Percentiles rank a stretch among this genome's conserved stretches.
Evolutionary conservation across 2,113 vertebrate species (phyloP).

Genomic region (Argyrosomus japonicus): DNA sequence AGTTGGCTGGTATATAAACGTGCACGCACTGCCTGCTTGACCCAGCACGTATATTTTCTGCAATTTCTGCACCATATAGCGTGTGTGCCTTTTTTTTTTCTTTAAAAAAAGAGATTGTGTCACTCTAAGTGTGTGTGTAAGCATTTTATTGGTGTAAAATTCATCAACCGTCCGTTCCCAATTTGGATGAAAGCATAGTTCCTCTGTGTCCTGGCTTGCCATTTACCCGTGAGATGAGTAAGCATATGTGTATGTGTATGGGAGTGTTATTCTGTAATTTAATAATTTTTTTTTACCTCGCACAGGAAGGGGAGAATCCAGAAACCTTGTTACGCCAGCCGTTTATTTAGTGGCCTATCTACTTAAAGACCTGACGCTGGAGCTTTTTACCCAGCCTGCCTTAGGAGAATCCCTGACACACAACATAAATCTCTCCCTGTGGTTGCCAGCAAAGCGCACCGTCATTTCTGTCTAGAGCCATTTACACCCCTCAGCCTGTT

Average conservation of each 20-base stretch:
- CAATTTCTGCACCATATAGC: neutral
- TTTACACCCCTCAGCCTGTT: constrained; percentile 57
- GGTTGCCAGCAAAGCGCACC: constrained; percentile 49
- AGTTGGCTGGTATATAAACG: constrained; percentile 5
- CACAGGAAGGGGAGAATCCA: constrained; percentile 35
- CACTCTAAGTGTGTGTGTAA: constrained; percentile 7
- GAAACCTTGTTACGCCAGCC: constrained; percentile 57
- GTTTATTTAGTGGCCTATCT: constrained; percentile 73
- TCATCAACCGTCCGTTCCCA: constrained; percentile 12
- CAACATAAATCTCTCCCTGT: constrained; percentile 68
- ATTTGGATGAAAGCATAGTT: constrained; percentile 45
- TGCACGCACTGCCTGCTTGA: neutral
- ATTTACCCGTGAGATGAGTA: constrained; percentile 26
- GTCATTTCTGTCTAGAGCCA: constrained; percentile 53
- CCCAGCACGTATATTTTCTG: constrained; percentile 5
- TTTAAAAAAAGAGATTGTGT: neutral
- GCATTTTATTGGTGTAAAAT: neutral
- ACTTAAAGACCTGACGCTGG: constrained; percentile 68
- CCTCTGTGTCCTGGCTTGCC: constrained; percentile 33
- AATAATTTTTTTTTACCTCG: constrained; percentile 13
- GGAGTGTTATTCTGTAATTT: constrained; percentile 34
- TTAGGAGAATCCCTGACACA: constrained; percentile 64
- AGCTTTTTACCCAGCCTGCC: constrained; percentile 64
- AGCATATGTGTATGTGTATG: constrained; percentile 3
- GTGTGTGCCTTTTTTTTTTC: neutral